These are phyloP conservation scores for Thymallus thymallus DNA, from an alignment of 2,113 vertebrate species.

Conservation along the genomic window DNA sequence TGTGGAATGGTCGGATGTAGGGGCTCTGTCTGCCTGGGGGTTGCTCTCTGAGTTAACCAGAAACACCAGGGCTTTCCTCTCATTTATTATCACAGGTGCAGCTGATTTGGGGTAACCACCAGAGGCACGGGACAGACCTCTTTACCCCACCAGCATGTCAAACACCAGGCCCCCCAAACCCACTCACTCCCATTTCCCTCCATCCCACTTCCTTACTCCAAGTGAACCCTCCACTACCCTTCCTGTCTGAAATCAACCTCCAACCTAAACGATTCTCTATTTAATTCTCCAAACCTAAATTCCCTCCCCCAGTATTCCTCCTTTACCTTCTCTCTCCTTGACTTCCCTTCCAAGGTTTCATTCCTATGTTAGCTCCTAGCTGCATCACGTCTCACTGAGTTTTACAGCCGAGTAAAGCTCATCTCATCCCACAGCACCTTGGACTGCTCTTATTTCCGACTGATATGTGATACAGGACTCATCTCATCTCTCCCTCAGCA, in stretches of 20 bases:
- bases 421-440: slow-evolving; percentile 8
- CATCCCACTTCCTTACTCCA: slow-evolving; percentile 10
- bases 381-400: not conserved
- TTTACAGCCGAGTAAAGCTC: not conserved
- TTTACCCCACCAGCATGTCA: not conserved
- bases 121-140: slow-evolving; percentile 29
- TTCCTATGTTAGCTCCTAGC: not conserved
- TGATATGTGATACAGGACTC: slow-evolving; percentile 1
- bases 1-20: slow-evolving; percentile 1
- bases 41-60: slow-evolving; percentile 54
- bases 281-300: not conserved
- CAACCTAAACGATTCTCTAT: not conserved
- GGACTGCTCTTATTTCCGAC: slow-evolving; percentile 5
- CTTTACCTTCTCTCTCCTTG: not conserved
- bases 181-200: not conserved
- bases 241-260: not conserved
- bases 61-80: slow-evolving; percentile 48
- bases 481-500: not conserved
- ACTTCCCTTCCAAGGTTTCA: not conserved
- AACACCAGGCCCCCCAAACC: not conserved
- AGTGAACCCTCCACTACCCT: too few relatives aligned
- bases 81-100: slow-evolving; percentile 72
- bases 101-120: slow-evolving; percentile 59
- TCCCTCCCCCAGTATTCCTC: not conserved
- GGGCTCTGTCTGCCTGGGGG: slow-evolving; percentile 33